phyloP scores from a whole-genome alignment of 2,888 invertebrate genomes.

The Ornithoptera priamus region DNA sequence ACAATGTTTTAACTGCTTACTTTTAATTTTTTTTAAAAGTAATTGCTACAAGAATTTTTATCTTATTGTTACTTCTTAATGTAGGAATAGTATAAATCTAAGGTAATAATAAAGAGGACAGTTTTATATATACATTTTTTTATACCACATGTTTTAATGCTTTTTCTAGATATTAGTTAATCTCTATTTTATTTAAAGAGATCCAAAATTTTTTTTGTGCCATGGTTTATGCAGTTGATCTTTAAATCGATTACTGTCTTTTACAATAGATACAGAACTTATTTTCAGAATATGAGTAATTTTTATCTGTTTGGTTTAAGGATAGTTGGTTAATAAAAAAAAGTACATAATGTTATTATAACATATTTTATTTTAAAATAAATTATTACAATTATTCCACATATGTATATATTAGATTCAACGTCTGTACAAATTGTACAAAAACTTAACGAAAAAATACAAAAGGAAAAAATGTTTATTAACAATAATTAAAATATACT shows the following conservation, averaged over 20 bases:
- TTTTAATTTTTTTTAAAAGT: background rate
- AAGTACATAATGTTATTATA: constrained; percentile 9
- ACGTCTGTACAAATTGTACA: constrained; percentile 74
- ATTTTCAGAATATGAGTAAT: background rate
- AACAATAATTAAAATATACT: constrained; percentile 20
- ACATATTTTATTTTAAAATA: constrained; percentile 52
- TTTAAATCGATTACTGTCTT: no score
- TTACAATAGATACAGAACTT: no score
- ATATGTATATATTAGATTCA: constrained; percentile 65
- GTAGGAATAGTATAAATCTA: background rate
- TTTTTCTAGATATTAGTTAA: background rate
- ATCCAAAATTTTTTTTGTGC: no score
- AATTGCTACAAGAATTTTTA: no score
- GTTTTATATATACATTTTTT: background rate
- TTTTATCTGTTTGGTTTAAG: background rate
- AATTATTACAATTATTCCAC: constrained; percentile 63
- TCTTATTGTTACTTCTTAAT: background rate
- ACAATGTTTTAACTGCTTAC: background rate
- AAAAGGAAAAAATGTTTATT: constrained; percentile 27
- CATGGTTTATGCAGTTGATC: background rate
- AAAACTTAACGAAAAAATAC: constrained; percentile 38
- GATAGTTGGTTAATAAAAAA: background rate
- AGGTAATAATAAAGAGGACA: background rate
- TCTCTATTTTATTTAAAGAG: background rate
- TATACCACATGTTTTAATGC: background rate